Evolutionary conservation across 2,888 invertebrate species (phyloP), one percentile per base, ranked within the genome.

Genomic region (Oeneis ivallda): DNA sequence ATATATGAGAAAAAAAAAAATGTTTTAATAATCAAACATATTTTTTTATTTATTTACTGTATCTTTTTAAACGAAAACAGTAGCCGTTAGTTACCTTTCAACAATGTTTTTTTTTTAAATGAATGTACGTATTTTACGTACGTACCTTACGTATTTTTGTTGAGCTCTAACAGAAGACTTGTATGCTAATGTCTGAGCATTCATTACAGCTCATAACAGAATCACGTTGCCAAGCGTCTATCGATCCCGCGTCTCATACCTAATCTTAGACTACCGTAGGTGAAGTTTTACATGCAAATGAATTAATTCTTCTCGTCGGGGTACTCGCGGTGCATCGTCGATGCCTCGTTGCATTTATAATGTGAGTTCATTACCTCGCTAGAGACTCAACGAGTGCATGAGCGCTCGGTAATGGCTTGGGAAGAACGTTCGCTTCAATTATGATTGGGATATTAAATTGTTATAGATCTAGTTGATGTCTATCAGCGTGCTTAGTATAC

Each of bases 261-360:
- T 82, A 84, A 85, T 86, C 86, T 86, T 83, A 83, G 84, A 74
- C 72, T 72, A 74, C 79, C 79, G 82, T 83, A 79, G 82, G 79
- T 80, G 81, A 86, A 89, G 86, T 90, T 89, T 89, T 89, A 88
- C 87, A 90, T 89, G 91, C 87, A 91, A 91, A 91, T 90, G 89
- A 90, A 90, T 90, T 89, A 90, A 90, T 91, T 90, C 90, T 90
- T 91, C 89, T 84, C 82, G 82, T 82, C 83, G 82, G 81, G 80
- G 83, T 81, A 83, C 77, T 74, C 74, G 77, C 80, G 82, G 84
- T 82, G 86, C 87, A 86, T 85, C 86, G 81, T 81, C 84, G 87
- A 87, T 86, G 89, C 85, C 85, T 89, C 90, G 90, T 86, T 90
- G 90, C 90, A 91, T 91, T 90, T 87, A 92, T 91, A 90, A 91